Evolutionary conservation across 2,797 vertebrate species (phyloP), one percentile per base, ranked within the genome.

Genomic region (Alauda arvensis): DNA sequence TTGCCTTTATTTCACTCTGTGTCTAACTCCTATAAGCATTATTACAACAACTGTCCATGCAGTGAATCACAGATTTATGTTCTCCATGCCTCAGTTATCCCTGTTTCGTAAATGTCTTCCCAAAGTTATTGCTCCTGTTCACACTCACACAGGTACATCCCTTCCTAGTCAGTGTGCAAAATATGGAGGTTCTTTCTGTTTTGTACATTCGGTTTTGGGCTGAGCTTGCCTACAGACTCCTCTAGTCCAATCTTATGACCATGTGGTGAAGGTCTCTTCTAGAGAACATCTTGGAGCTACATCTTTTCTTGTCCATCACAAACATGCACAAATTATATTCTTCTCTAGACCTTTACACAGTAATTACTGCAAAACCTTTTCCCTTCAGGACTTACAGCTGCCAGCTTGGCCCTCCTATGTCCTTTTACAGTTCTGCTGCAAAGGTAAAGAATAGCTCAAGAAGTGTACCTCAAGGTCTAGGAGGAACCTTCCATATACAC

Each of bases 321-420:
- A 55, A 49, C 0, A 3, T 20, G 24, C 42, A 74, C 16, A 56
- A 34, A 28, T 7, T 0, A 0, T 40, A 14, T 37, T 66, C 18
- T 69, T 19, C 3, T 51, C 10, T 25, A 46, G 39, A 57, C 6
- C 3, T 45, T 39, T 82, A 31, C 2, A 2, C 11, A 14, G 9
- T n/a, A 74, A 48, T 25, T 55, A 14, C 24, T 37, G 28, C 14
- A 87, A 92, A 69, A 48, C 12, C 14, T 62, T 78, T 79, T 82
- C 2, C 1, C 33, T 65, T 71, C 18, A 17, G 29, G n/a, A 39
- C 9, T 45, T 48, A 34, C 29, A 68, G 48, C 31, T 39, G 29
- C 28, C 67, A 68, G 12, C 11, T 78, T 81, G 45, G 15, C 9
- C 26, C 20, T 82, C 23, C 18, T 15, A 5, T 26, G 23, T 57